Conservation (phyloP, 2,797 vertebrate genomes). For the Valencia hispanica region DNA sequence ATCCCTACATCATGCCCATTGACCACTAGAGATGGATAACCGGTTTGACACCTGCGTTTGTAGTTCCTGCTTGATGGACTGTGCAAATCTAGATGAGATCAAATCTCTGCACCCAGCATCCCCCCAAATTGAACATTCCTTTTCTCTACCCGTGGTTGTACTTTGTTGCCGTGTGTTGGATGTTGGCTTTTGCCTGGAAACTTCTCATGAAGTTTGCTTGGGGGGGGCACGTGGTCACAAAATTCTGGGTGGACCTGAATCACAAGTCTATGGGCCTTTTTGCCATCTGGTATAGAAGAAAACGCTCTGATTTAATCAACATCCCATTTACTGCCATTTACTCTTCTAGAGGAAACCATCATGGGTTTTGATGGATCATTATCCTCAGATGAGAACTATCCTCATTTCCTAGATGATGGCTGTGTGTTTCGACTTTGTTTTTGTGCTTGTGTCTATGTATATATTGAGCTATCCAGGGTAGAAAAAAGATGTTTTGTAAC, state of each 20-base stretch:
- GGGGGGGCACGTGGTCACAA: neutral
- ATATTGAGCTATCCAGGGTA: slow-evolving; percentile 14
- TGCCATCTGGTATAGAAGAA: slow-evolving; percentile 76
- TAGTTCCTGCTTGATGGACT: neutral
- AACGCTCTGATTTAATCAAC: slow-evolving; percentile 77
- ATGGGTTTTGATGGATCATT: slow-evolving; percentile 74
- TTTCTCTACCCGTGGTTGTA: neutral
- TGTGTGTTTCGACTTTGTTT: slow-evolving; percentile 34
- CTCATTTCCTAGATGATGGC: slow-evolving; percentile 75
- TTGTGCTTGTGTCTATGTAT: slow-evolving; percentile 13
- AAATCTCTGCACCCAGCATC: neutral
- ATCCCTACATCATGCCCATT: neutral
- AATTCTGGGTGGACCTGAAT: neutral
- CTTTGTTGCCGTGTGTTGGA: too few relatives aligned
- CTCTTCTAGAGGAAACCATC: slow-evolving; percentile 76
- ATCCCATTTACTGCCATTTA: slow-evolving; percentile 76
- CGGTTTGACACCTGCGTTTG: neutral
- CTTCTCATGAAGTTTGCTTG: neutral
- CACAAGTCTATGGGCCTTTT: slow-evolving; percentile 57
- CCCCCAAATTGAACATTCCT: neutral
- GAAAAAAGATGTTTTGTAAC: slow-evolving; percentile 51
- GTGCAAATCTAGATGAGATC: neutral
- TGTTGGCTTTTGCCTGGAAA: neutral
- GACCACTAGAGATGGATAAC: neutral
- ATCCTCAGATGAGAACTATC: slow-evolving; percentile 67